Conservation (phyloP, 2,113 vertebrate species). For the Sisor rabdophorus region DNA sequence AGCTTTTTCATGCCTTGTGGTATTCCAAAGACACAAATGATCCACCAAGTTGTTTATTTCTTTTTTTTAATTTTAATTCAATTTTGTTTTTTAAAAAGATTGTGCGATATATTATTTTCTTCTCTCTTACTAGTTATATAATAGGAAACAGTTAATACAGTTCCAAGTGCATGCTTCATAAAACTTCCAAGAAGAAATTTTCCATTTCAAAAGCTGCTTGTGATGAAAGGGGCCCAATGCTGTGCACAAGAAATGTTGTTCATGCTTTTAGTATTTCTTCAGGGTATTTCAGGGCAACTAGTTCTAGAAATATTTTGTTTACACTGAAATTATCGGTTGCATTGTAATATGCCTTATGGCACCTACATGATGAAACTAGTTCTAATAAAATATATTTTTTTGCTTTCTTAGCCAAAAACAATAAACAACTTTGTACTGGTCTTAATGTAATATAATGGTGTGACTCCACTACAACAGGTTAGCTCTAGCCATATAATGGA, state of each 20-base stretch:
- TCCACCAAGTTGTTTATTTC: constrained; percentile 13
- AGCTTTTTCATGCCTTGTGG: constrained; percentile 9
- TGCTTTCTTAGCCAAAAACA: too few species aligned
- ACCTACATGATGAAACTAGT: background rate
- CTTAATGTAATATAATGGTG: background rate
- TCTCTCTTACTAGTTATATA: constrained; percentile 33
- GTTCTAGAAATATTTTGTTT: background rate
- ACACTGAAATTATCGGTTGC: background rate
- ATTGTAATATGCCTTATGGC: background rate
- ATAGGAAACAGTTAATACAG: constrained; percentile 29
- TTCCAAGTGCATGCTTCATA: constrained; percentile 15
- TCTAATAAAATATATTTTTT: too few species aligned
- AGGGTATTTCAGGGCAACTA: background rate
- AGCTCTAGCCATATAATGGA: background rate
- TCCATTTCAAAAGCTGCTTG: constrained; percentile 42
- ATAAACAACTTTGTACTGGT: background rate
- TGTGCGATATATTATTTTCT: constrained; percentile 6
- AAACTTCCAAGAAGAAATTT: constrained; percentile 39
- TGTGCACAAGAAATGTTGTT: constrained; percentile 19
- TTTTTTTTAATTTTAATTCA: background rate
- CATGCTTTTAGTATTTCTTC: constrained; percentile 4
- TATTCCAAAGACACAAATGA: constrained; percentile 22
- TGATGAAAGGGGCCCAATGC: constrained; percentile 32
- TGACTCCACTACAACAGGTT: background rate
- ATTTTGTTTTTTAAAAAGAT: background rate